Evolutionary conservation across 1,140 invertebrate species (phyloP), one percentile per base, ranked within the genome.

Genomic region (Cecropterus lyciades): DNA sequence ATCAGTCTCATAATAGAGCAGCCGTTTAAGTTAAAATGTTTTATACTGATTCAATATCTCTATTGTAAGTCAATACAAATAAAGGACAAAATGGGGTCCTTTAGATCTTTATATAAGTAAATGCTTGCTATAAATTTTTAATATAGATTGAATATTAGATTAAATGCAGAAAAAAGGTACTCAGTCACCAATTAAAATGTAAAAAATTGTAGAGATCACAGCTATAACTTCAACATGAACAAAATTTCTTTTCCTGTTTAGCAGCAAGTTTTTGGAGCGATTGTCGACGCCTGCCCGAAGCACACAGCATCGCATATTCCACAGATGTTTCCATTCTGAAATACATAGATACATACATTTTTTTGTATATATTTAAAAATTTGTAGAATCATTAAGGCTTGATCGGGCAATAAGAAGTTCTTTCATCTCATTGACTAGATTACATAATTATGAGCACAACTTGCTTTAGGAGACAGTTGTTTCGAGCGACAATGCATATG

Each of bases 271-370:
- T 90, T 69, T 92, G 90, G 24, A 92, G 56, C 1, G 82, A 87
- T 43, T 91, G 86, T 3, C 87, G 79, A 7, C 88, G 81, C 14
- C 90, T 74, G 0, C 90, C 88, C 2, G 89, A 85, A 0, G 92
- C 88, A 63, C 91, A 93, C 13, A 91, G 77, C 92, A 93, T 89
- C 1, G 92, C 92, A 45, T 92, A 93, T 71, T 92, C 92, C 7
- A 93, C 92, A 16, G 91, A 93, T 0, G 80, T 73, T 67, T 93
- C 92, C 92, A 93, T 93, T 79, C 91, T 93, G 75, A 14, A 86
- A 83, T 30, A 66, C 55, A 63, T 30, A 33, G 17, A 37, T 43
- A n/a, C 5, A 57, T 24, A 20, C n/a, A n/a, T n/a, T n/a, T n/a
- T n/a, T n/a, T n/a, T n/a, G n/a, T n/a, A n/a, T n/a, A n/a, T n/a